phyloP scores from a whole-genome alignment of 2,888 invertebrate genomes.

The Antitype chi region DNA sequence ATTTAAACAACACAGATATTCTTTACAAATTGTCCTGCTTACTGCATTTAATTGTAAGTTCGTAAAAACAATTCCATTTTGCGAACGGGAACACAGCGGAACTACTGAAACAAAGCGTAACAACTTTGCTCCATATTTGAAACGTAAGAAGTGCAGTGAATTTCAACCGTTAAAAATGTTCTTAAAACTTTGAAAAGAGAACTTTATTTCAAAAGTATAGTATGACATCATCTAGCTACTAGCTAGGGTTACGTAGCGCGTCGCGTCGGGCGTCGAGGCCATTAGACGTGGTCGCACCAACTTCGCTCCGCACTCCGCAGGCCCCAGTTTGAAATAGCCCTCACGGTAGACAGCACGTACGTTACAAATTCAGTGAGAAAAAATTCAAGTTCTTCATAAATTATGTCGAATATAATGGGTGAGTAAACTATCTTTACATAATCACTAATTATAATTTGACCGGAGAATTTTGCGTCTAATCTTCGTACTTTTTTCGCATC shows the following conservation, averaged over 20 bases:
- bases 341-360: conserved; percentile 72
- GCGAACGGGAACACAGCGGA: not conserved
- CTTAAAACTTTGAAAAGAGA: conserved; percentile 59
- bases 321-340: conserved; percentile 73
- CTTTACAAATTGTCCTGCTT: conserved; percentile 9
- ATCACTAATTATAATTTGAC: conserved; percentile 8
- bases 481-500: not conserved
- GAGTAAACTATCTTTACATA: conserved; percentile 69
- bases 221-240: conserved; percentile 82
- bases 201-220: conserved; percentile 68
- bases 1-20: conserved; percentile 25
- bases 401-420: conserved; percentile 88
- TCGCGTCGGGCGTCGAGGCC: conserved; percentile 68
- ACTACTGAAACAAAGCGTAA: not conserved
- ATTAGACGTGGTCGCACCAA: conserved; percentile 63
- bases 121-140: conserved; percentile 2
- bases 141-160: conserved; percentile 45
- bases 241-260: conserved; percentile 65
- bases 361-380: conserved; percentile 71
- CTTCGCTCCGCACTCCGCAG: conserved; percentile 40
- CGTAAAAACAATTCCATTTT: conserved; percentile 14
- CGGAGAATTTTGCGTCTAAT: not conserved
- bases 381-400: conserved; percentile 69
- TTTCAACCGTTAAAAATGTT: conserved; percentile 34
- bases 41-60: conserved; percentile 2